Base-by-base conservation (phyloP, 2,797 vertebrate species). In the Semotilus atromaculatus region DNA sequence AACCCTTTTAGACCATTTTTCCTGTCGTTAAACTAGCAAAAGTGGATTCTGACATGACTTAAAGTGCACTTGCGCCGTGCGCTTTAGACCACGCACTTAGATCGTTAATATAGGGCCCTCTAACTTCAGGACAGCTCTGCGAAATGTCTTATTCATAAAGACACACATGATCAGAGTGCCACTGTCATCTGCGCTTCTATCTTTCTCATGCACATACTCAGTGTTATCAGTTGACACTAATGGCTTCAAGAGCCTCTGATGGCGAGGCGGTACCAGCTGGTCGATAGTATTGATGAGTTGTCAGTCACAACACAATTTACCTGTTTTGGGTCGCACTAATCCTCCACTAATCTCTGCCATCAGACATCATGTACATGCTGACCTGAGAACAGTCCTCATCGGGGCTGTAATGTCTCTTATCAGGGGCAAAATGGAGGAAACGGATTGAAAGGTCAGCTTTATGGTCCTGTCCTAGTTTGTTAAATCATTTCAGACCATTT, bases 271-370 rank as follows among this genome's bases (percentile, higher is more conserved):
- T n/a, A 60, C 80, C 70, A 43, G 14, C n/a, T 23, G 74, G 29
- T 86, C 85, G 34, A 86, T 86, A 64, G 43, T 74, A 86, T 83
- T 78, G 85, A 83, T 13, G 43, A 53, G 45, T 86, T 36, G 19
- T 58, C 75, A 67, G 84, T 74, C 74, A 84, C 14, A 21, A 51
- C 74, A 55, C 64, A 40, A 29, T 81, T 86, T 70, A 82, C 64
- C 74, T 64, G 80, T 78, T 82, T 72, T 31, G 11, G 31, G 18
- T 77, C 26, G 29, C 18, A 60, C 29, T 83, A 86, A 86, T 81
- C 78, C 78, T 66, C 38, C 71, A 62, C 48, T 74, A 68, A 81
- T 86, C 85, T 82, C 62, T 58, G 62, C 64, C 31, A 71, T 81
- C 67, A 53, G 34, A 55, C 26, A 3, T 19, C 34, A 62, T 62